These are phyloP conservation scores for Anthonomus grandis DNA, from an alignment of 1,140 invertebrate genomes.

Conservation along the genomic window DNA sequence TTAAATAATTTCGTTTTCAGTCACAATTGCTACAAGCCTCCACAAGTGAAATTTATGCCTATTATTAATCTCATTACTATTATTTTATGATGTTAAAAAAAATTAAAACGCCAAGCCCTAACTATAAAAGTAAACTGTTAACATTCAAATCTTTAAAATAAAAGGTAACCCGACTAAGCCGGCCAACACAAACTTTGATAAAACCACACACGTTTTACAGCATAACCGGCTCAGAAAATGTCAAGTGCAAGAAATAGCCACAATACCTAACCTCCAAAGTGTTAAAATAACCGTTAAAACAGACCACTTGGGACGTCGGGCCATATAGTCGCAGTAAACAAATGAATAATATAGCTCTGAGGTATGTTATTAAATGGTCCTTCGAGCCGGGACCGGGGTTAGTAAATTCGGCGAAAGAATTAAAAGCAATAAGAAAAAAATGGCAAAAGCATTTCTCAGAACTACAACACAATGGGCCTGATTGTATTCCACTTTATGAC, in stretches of 20 bases:
- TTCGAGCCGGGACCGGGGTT: too few species aligned
- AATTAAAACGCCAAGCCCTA: too few species aligned
- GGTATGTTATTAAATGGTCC: not conserved
- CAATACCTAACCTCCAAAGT: conserved; percentile 14
- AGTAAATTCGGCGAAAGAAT: not conserved
- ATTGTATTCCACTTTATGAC: conserved; percentile 8
- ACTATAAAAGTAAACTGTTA: too few species aligned
- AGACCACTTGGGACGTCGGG: not conserved
- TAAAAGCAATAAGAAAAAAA: not conserved
- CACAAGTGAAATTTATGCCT: too few species aligned
- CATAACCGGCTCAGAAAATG: conserved; percentile 24
- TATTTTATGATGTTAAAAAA: too few species aligned
- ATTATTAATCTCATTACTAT: too few species aligned
- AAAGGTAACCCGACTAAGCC: not conserved
- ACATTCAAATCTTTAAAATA: too few species aligned
- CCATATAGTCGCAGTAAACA: not conserved
- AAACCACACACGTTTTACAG: not conserved
- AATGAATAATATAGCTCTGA: not conserved
- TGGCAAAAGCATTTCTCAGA: not conserved
- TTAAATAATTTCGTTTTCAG: too few species aligned
- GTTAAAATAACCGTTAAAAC: not conserved
- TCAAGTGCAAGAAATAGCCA: conserved; percentile 28
- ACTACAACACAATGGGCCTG: conserved; percentile 6
- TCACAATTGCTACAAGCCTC: too few species aligned
- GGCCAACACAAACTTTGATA: conserved; percentile 1